Percentiles rank a stretch among this genome's conserved stretches.
phyloP scores from a whole-genome alignment of 2,113 vertebrate species.

The Cnemophilus loriae region DNA sequence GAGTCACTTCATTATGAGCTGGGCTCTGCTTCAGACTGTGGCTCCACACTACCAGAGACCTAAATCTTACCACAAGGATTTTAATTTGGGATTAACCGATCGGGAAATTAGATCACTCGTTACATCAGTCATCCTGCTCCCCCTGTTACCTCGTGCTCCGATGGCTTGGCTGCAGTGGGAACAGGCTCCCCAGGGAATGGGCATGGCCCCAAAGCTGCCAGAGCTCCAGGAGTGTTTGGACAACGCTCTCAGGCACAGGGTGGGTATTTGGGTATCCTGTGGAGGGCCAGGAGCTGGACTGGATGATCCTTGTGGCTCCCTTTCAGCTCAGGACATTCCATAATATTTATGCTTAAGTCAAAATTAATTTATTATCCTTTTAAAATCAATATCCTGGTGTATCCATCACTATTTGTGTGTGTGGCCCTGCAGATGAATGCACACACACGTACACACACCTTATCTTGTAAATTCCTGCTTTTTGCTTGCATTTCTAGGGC shows the following conservation, averaged over 20 bases:
- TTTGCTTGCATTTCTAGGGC: not conserved
- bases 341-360: not conserved
- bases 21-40: not conserved
- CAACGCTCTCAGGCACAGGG: fast-evolving
- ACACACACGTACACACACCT: not conserved
- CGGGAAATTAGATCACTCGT: not conserved
- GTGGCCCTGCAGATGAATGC: not conserved
- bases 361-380: not conserved
- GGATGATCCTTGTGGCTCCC: not conserved
- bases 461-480: not conserved
- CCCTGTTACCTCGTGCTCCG: not conserved
- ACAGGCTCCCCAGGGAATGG: not conserved
- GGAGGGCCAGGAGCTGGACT: not conserved
- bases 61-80: not conserved
- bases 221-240: not conserved
- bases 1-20: not conserved
- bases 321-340: not conserved
- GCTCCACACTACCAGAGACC: not conserved
- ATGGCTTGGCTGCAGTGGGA: not conserved
- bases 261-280: not conserved
- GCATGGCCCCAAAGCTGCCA: fast-evolving
- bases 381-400: not conserved
- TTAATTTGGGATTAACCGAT: constrained; percentile 37
- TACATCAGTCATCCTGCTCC: not conserved
- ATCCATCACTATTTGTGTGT: too few species aligned